Base-by-base conservation (phyloP, 2,113 vertebrate genomes). In the Condylura cristata region DNA sequence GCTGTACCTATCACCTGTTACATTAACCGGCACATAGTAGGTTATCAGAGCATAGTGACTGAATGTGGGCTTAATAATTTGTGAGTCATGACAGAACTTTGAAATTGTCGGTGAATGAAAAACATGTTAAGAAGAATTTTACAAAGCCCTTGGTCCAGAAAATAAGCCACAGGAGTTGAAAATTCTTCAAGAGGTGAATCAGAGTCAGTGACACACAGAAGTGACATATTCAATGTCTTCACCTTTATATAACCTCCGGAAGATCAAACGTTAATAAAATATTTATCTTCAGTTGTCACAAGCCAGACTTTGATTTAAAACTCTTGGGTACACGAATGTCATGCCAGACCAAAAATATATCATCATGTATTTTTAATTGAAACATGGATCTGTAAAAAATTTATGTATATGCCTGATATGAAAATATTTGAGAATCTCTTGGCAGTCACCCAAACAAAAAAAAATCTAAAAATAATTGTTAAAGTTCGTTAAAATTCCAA, bases 261-360 rank as follows among this genome's bases (percentile, higher is more conserved):
- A 94, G 83, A 94, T 88, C 89, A 97, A 96, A 93, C 0, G 4
- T 93, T 94, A 87, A 95, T 96, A 92, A 96, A 96, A 96, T 51
- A 24, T 82, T 86, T 94, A 97, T 96, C 96, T 97, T 97, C 48
- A 78, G 90, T 93, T 96, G 88, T 93, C 89, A 86, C 32, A 86
- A 97, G 96, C 94, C 95, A 72, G 85, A 93, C 91, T 97, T 97
- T 96, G 88, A 93, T 96, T 94, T 94, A 96, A 97, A 96, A 94
- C 93, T 94, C 0, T 0, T 46, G 72, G 83, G 58, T 96, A 95
- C 41, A 92, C 39, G 93, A 95, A 18, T 94, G 91, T 89, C 95
- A 78, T 76, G 80, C 65, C 80, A 98, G 80, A 91, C 70, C 92
- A 97, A 85, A 96, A 96, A 93, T 63, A 97, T 32, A 83, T 28